Evolutionary conservation across 2,113 vertebrate species (phyloP).

Genomic region (Coptodon rendalli): DNA sequence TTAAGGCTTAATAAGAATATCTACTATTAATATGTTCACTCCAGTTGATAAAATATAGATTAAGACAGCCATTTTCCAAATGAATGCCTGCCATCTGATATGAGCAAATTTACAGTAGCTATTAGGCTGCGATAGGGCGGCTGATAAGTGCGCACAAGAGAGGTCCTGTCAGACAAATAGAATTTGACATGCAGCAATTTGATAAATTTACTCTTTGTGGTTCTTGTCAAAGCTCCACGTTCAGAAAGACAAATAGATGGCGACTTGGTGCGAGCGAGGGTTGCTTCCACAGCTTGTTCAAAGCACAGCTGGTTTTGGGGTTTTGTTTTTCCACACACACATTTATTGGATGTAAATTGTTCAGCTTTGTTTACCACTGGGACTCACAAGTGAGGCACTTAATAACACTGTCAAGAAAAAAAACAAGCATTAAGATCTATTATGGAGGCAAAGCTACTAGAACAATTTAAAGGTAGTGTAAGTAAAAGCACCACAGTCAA

Average conservation of each 20-base stretch:
- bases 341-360: neutral
- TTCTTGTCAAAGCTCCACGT: conserved; percentile 10
- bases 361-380: neutral
- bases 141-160: conserved; percentile 47
- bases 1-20: conserved; percentile 49
- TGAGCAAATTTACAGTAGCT: conserved; percentile 54
- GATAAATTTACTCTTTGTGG: conserved; percentile 45
- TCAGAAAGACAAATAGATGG: neutral
- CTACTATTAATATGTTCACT: conserved; percentile 56
- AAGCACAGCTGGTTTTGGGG: neutral
- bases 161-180: conserved; percentile 36
- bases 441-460: neutral
- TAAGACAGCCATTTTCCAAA: conserved; percentile 54
- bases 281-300: neutral
- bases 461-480: neutral
- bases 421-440: neutral
- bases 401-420: neutral
- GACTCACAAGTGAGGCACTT: neutral
- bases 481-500: neutral
- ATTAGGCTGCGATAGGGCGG: conserved; percentile 41
- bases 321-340: neutral
- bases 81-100: conserved; percentile 51
- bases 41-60: conserved; percentile 63
- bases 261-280: neutral
- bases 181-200: conserved; percentile 39